Conservation (phyloP, 2,113 vertebrate genomes). For the Galemys pyrenaicus region DNA sequence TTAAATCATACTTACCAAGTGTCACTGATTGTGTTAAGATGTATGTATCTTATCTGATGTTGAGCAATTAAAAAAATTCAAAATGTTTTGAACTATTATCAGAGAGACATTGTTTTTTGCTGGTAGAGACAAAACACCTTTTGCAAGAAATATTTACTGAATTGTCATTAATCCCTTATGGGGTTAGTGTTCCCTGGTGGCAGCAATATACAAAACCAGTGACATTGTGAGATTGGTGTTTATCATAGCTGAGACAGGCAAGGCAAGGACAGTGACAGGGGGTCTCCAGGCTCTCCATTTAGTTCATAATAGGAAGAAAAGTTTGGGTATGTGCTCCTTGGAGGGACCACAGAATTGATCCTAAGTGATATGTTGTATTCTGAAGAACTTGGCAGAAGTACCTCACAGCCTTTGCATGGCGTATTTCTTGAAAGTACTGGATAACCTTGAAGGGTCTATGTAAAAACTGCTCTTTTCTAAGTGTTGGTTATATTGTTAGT, state of each 20-base stretch:
- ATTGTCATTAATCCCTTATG: not conserved
- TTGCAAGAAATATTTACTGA: not conserved
- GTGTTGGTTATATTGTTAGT: not conserved
- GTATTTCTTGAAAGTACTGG: not conserved
- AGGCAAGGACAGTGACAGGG: not conserved
- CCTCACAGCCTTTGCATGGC: not conserved
- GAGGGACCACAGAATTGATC: not conserved
- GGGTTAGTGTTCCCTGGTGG: not conserved
- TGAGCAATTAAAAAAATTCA: conserved; percentile 17
- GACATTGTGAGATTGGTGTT: not conserved
- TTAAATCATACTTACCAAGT: not conserved
- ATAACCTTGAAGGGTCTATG: not conserved
- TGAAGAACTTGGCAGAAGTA: not conserved
- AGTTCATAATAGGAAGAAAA: not conserved
- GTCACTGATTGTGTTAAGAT: not conserved
- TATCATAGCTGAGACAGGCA: not conserved
- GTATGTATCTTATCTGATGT: not conserved
- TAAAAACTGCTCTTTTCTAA: not conserved
- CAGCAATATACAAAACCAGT: not conserved
- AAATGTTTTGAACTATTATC: not conserved
- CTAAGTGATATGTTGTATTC: not conserved
- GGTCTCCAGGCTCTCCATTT: not conserved
- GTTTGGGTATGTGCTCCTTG: not conserved
- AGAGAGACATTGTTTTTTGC: not conserved
- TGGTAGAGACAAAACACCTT: not conserved